phyloP scores from a whole-genome alignment of 2,888 invertebrate genomes.

The Julus scanicus region DNA sequence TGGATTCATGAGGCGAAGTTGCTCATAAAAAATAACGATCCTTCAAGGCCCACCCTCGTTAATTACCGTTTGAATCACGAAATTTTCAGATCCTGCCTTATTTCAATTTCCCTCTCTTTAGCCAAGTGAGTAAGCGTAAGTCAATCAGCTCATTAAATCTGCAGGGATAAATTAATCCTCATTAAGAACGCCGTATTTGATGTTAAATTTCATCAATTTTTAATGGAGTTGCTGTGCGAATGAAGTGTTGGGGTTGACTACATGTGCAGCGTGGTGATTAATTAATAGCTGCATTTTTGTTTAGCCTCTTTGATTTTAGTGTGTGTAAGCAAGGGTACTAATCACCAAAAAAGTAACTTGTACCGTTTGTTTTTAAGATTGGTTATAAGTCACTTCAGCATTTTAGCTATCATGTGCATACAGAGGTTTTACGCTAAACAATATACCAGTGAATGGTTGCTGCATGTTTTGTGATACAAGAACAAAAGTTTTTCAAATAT shows the following conservation, averaged over 20 bases:
- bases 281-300: not conserved
- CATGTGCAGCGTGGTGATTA: not conserved
- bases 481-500: too few relatives aligned
- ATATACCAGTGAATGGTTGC: too few relatives aligned
- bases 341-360: too few relatives aligned
- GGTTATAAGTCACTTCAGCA: too few relatives aligned
- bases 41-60: not conserved
- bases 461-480: too few relatives aligned
- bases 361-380: too few relatives aligned
- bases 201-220: constrained; percentile 11
- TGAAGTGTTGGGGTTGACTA: constrained; percentile 24
- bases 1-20: not conserved
- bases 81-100: not conserved
- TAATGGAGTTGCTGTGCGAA: constrained; percentile 21
- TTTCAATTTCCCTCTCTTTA: not conserved
- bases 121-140: not conserved
- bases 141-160: constrained; percentile 24
- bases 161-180: constrained; percentile 35
- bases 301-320: too few relatives aligned
- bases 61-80: not conserved
- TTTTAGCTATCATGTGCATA: too few relatives aligned
- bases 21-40: constrained; percentile 3
- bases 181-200: constrained; percentile 23
- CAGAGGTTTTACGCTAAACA: too few relatives aligned
- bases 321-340: too few relatives aligned